These are phyloP conservation scores for Leucophenga varia DNA, from an alignment of 1,140 invertebrate genomes.

Conservation along the genomic window DNA sequence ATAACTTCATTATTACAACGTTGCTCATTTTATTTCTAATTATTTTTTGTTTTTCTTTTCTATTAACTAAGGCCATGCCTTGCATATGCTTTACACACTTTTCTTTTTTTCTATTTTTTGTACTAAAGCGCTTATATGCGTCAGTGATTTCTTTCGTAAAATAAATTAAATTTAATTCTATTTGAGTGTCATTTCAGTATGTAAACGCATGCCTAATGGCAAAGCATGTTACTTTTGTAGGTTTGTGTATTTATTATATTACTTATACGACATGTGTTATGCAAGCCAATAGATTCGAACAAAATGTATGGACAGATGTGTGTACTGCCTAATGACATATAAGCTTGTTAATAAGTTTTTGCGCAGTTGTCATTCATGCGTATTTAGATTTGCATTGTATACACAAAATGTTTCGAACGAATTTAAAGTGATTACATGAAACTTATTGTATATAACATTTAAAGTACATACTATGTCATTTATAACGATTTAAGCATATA, in stretches of 20 bases:
- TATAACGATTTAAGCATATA: too few relatives aligned
- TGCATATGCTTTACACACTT: conserved; percentile 12
- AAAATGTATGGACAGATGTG: too few relatives aligned
- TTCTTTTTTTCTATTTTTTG: neutral
- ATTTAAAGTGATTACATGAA: too few relatives aligned
- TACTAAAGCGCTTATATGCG: neutral
- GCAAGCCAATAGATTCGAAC: too few relatives aligned
- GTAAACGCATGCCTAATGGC: conserved; percentile 44
- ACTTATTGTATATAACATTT: too few relatives aligned
- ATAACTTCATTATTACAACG: conserved; percentile 46
- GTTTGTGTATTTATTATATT: conserved; percentile 54
- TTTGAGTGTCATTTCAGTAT: conserved; percentile 43
- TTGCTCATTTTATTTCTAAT: conserved; percentile 23
- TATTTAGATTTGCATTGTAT: too few relatives aligned
- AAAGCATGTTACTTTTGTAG: conserved; percentile 49
- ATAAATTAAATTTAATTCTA: neutral
- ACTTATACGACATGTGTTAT: conserved; percentile 53
- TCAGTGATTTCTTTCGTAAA: neutral
- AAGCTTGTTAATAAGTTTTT: too few relatives aligned
- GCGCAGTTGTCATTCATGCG: too few relatives aligned
- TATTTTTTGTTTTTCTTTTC: conserved; percentile 50
- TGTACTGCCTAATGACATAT: too few relatives aligned
- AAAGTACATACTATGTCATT: too few relatives aligned
- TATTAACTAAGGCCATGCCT: neutral
- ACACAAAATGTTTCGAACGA: too few relatives aligned